phyloP scores from a whole-genome alignment of 2,888 invertebrate genomes.

The Drosophila robusta region DNA sequence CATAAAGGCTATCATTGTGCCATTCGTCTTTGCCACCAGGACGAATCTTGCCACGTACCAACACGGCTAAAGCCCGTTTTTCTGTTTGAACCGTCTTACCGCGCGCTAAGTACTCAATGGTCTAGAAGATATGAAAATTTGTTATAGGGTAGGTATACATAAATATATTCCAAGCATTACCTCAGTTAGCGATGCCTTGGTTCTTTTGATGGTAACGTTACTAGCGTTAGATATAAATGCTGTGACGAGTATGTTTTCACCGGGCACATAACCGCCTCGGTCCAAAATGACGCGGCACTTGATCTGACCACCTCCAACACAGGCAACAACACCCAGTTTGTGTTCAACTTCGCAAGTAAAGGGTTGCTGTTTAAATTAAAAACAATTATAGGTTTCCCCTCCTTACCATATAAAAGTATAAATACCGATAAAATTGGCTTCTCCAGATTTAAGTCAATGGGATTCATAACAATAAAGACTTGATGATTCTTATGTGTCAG shows the following conservation, averaged over 20 bases:
- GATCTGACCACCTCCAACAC: conserved; percentile 94
- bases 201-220: conserved; percentile 93
- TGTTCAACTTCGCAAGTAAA: conserved; percentile 96
- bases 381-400: neutral
- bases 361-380: conserved; percentile 88
- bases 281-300: conserved; percentile 94
- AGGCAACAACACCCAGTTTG: conserved; percentile 92
- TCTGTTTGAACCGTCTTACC: conserved; percentile 95
- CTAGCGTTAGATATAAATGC: conserved; percentile 94
- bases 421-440: conserved; percentile 93
- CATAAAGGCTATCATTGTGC: conserved; percentile 94
- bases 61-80: conserved; percentile 92
- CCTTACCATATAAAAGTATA: conserved; percentile 52
- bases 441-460: conserved; percentile 96
- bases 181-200: conserved; percentile 93
- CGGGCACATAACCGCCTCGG: conserved; percentile 97
- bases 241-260: conserved; percentile 94
- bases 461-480: conserved; percentile 98
- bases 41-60: conserved; percentile 92
- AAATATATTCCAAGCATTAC: conserved; percentile 49
- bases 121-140: conserved; percentile 85
- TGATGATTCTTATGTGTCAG: conserved; percentile 97
- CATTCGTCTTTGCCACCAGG: conserved; percentile 93
- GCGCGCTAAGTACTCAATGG: conserved; percentile 94
- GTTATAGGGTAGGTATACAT: neutral